Percentiles rank a stretch among this genome's conserved stretches.
phyloP scores from a whole-genome alignment of 2,113 vertebrate species.

The Hemibagrus wyckioides region DNA sequence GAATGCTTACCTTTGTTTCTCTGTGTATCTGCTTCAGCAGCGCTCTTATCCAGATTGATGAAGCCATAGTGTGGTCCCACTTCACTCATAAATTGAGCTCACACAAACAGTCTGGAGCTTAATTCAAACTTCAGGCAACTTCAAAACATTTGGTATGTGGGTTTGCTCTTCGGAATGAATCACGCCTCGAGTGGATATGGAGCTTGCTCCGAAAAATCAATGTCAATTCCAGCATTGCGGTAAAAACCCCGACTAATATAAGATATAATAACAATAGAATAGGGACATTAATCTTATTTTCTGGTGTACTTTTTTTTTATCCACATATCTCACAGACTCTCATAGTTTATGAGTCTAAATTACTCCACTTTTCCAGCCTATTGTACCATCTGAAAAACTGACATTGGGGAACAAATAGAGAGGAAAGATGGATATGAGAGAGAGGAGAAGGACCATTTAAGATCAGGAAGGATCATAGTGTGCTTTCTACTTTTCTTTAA shows the following conservation, averaged over 20 bases:
- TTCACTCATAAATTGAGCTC: background rate
- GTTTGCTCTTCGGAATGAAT: constrained; percentile 8
- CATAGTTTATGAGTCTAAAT: constrained; percentile 8
- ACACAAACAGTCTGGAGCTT: background rate
- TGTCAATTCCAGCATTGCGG: constrained; percentile 30
- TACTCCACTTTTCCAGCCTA: background rate
- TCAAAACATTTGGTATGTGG: constrained; percentile 5
- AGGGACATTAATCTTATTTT: constrained; percentile 35
- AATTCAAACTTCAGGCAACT: constrained; percentile 18
- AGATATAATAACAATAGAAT: constrained; percentile 32
- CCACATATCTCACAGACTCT: background rate
- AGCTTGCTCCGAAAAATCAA: constrained; percentile 10
- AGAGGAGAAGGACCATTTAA: constrained; percentile 16
- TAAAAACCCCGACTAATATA: constrained; percentile 22
- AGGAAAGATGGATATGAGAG: constrained; percentile 18
- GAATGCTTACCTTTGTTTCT: background rate
- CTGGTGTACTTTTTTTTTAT: background rate
- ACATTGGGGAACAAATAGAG: constrained; percentile 8
- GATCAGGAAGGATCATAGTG: constrained; percentile 16
- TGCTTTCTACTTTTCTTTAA: background rate
- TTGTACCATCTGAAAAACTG: constrained; percentile 10
- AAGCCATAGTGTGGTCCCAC: background rate
- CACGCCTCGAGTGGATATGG: constrained; percentile 3
- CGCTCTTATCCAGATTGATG: constrained; percentile 21
- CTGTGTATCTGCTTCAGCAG: background rate